Percentiles rank a stretch among this genome's conserved stretches.
Conservation (phyloP, 1,140 invertebrate species). For the Sarcophaga peregrina region DNA sequence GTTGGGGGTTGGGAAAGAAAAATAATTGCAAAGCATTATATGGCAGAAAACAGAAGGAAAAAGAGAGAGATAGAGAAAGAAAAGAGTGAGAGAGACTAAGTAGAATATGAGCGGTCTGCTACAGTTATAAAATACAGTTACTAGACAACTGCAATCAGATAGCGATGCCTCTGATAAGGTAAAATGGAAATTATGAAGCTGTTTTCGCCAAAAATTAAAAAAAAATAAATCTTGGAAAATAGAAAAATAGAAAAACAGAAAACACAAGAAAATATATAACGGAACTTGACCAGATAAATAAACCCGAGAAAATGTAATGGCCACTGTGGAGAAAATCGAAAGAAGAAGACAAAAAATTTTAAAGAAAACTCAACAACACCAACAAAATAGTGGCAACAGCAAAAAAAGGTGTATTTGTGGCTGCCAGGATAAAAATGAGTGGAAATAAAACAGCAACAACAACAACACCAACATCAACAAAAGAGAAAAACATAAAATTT, state of each 20-base stretch:
- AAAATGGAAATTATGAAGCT: constrained; percentile 17
- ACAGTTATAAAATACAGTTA: constrained; percentile 12
- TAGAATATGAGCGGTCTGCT: background rate
- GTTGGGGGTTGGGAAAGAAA: background rate
- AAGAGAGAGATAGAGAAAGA: too few species aligned
- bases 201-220: background rate
- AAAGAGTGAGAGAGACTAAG: background rate
- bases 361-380: too few species aligned
- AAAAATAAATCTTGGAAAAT: background rate
- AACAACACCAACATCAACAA: too few species aligned
- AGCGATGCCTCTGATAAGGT: constrained; percentile 6
- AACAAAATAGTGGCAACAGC: background rate
- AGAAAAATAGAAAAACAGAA: background rate
- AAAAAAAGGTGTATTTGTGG: constrained; percentile 17
- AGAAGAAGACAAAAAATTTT: too few species aligned
- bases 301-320: constrained; percentile 21
- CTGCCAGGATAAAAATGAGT: constrained; percentile 18
- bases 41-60: background rate
- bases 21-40: background rate
- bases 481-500: background rate
- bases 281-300: constrained; percentile 26
- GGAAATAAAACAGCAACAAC: background rate
- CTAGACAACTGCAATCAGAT: constrained; percentile 12
- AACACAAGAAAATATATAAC: background rate
- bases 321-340: background rate